Percentiles rank a stretch among this genome's conserved stretches.
phyloP scores from a whole-genome alignment of 1,140 invertebrate species.

The Panulirus ornatus region DNA sequence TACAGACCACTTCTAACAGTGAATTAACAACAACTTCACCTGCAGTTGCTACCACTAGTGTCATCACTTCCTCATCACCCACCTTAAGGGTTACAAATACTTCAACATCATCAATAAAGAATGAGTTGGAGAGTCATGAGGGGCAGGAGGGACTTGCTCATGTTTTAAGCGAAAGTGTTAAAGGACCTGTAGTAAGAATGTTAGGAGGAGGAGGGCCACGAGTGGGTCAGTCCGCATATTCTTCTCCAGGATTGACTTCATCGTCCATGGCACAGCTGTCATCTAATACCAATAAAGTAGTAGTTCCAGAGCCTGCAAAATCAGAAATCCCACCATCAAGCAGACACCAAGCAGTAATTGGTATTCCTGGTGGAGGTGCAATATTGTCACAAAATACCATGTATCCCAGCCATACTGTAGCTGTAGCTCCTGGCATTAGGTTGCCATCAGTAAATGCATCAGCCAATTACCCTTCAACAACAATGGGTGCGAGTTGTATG shows the following conservation, averaged over 20 bases:
- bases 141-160: slow-evolving; percentile 66
- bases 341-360: slow-evolving; percentile 75
- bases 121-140: slow-evolving; percentile 53
- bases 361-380: slow-evolving; percentile 75
- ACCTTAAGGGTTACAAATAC: slow-evolving; percentile 71
- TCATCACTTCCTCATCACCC: slow-evolving; percentile 12
- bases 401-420: slow-evolving; percentile 71
- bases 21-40: slow-evolving; percentile 26
- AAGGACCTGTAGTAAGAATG: slow-evolving; percentile 63
- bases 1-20: slow-evolving; percentile 17
- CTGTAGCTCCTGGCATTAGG: slow-evolving; percentile 56
- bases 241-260: slow-evolving; percentile 42
- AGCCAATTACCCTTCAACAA: slow-evolving; percentile 62
- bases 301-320: slow-evolving; percentile 72
- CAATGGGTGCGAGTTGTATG: background rate
- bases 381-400: slow-evolving; percentile 69
- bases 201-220: slow-evolving; percentile 25
- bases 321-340: slow-evolving; percentile 74
- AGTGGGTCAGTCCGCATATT: slow-evolving; percentile 41
- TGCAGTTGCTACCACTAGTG: slow-evolving; percentile 54
- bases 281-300: slow-evolving; percentile 49
- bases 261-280: slow-evolving; percentile 48
- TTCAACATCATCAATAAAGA: slow-evolving; percentile 62
- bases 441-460: slow-evolving; percentile 56
- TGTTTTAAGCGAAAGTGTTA: slow-evolving; percentile 69